Evolutionary conservation across 2,797 vertebrate genomes (phyloP).

Genomic region (Craterocephalus amniculus): DNA sequence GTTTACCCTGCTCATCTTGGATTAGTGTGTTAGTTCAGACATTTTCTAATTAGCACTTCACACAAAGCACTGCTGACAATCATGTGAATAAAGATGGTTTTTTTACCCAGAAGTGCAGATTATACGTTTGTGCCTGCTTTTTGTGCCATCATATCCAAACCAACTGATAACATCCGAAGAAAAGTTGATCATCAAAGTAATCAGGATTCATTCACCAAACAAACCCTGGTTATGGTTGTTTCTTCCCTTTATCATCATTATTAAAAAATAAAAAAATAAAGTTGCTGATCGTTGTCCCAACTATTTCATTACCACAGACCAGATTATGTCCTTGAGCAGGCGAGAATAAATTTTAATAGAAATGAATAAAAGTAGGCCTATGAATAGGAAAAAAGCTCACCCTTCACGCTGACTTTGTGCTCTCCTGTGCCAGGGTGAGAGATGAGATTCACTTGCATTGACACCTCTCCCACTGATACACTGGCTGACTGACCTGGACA

Average conservation of each 20-base stretch:
- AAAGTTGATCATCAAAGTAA: background rate
- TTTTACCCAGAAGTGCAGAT: background rate
- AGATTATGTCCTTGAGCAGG: conserved; percentile 28
- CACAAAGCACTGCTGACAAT: no score
- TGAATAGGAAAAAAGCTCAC: conserved; percentile 63
- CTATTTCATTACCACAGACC: background rate
- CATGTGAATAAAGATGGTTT: background rate
- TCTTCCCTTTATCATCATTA: background rate
- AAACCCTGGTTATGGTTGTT: no score
- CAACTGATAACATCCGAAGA: no score
- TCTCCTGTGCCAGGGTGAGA: conserved; percentile 94
- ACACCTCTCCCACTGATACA: conserved; percentile 92
- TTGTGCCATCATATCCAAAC: background rate
- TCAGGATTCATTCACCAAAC: background rate
- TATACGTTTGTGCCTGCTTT: background rate
- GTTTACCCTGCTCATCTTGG: background rate
- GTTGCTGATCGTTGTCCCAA: background rate
- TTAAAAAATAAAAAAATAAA: background rate
- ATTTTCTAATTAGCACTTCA: background rate
- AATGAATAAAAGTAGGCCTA: conserved; percentile 24
- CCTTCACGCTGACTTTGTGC: conserved; percentile 95
- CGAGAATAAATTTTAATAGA: conserved; percentile 35
- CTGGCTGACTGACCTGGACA: conserved; percentile 88
- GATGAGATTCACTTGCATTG: conserved; percentile 93
- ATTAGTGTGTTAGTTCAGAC: background rate